Conservation (phyloP, 2,797 vertebrate genomes). For the Chromobotia macracanthus region DNA sequence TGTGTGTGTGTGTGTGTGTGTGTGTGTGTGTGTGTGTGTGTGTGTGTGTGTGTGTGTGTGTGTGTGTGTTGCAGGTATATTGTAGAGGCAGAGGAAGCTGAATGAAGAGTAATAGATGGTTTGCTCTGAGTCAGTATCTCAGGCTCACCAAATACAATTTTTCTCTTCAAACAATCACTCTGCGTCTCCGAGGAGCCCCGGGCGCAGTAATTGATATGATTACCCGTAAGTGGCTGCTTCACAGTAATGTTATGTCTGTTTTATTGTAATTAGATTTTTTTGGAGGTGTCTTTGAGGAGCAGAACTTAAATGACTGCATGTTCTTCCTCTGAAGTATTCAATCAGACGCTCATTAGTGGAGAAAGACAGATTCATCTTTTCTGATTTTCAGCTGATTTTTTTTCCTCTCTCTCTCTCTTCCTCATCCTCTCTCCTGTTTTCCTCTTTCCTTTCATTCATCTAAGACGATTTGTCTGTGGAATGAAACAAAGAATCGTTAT, state of each 20-base stretch:
- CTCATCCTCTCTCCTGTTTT: slow-evolving; percentile 65
- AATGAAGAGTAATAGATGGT: slow-evolving; percentile 76
- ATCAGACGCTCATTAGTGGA: slow-evolving; percentile 72
- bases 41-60: slow-evolving; percentile 2
- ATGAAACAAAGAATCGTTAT: slow-evolving; percentile 17
- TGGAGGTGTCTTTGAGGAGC: slow-evolving; percentile 65
- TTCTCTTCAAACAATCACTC: slow-evolving; percentile 65
- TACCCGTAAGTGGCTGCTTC: slow-evolving; percentile 73
- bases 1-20: too few species aligned
- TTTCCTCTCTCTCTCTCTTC: slow-evolving; percentile 60
- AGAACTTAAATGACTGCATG: slow-evolving; percentile 74
- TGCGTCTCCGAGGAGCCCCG: slow-evolving; percentile 55
- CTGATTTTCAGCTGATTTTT: slow-evolving; percentile 72
- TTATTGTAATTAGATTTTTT: slow-evolving; percentile 72
- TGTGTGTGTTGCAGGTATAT: slow-evolving; percentile 41
- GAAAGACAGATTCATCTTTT: slow-evolving; percentile 66
- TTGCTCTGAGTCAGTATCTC: slow-evolving; percentile 83
- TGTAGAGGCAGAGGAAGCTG: slow-evolving; percentile 65
- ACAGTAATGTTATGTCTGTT: slow-evolving; percentile 71
- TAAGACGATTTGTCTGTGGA: slow-evolving; percentile 38
- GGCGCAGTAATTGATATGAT: slow-evolving; percentile 72
- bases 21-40: neutral
- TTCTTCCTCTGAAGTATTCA: slow-evolving; percentile 75
- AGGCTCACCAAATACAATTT: slow-evolving; percentile 57
- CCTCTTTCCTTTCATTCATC: slow-evolving; percentile 59